Evolutionary conservation across 2,888 invertebrate species (phyloP).

Genomic region (Terebella lapidaria): DNA sequence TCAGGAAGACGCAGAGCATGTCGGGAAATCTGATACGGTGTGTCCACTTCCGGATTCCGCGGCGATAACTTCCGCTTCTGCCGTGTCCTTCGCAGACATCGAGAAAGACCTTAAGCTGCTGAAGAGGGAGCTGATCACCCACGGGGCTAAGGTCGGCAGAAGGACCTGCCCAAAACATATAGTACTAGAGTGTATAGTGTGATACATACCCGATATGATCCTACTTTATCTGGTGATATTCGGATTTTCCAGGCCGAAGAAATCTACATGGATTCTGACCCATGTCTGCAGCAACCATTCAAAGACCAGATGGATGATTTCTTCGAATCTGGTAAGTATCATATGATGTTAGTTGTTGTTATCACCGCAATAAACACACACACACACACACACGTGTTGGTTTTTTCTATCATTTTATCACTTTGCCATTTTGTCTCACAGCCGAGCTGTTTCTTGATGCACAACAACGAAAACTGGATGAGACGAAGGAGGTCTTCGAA

Average conservation of each 20-base stretch:
- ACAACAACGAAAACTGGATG: neutral
- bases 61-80: slow-evolving; percentile 42
- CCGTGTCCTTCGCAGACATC: slow-evolving; percentile 30
- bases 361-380: too few species aligned
- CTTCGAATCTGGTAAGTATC: slow-evolving; percentile 21
- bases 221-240: neutral
- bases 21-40: slow-evolving; percentile 40
- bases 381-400: too few species aligned
- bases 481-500: neutral
- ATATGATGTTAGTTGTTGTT: too few species aligned
- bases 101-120: slow-evolving; percentile 10
- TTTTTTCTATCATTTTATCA: neutral
- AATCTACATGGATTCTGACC: slow-evolving; percentile 11
- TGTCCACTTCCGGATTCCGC: slow-evolving; percentile 43
- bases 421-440: neutral
- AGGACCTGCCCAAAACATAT: too few species aligned
- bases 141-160: slow-evolving; percentile 9
- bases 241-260: slow-evolving; percentile 15
- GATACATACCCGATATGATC: too few species aligned
- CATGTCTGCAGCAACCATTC: slow-evolving; percentile 18
- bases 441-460: neutral
- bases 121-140: slow-evolving; percentile 6
- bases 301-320: slow-evolving; percentile 25
- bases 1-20: slow-evolving; percentile 39
- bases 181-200: too few species aligned